Conservation (phyloP, 2,797 vertebrate species). For the Nasua narica region DNA sequence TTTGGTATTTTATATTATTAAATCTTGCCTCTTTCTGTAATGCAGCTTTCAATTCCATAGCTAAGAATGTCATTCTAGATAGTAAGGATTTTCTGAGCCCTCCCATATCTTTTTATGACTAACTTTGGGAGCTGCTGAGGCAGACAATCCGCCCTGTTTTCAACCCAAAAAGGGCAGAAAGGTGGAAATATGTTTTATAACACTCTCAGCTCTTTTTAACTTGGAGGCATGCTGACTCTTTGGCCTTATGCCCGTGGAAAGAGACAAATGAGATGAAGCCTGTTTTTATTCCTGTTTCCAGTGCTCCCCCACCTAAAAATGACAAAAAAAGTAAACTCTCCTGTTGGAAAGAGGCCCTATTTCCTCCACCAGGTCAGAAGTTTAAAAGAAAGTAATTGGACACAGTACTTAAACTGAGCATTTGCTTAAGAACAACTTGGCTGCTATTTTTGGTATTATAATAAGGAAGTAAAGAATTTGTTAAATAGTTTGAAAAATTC, state of each 20-base stretch:
- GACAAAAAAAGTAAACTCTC: constrained; percentile 55
- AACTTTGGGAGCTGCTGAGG: constrained; percentile 52
- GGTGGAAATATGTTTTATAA: constrained; percentile 65
- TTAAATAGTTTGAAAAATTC: not conserved
- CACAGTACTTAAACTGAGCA: not conserved
- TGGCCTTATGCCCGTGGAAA: constrained; percentile 64
- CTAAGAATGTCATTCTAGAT: not conserved
- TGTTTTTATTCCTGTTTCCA: constrained; percentile 48
- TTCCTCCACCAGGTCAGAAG: constrained; percentile 67
- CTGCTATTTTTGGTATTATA: not conserved
- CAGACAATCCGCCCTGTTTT: constrained; percentile 46
- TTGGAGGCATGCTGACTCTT: constrained; percentile 72
- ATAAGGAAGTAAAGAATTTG: constrained; percentile 32
- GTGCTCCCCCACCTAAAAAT: not conserved
- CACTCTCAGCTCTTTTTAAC: constrained; percentile 64
- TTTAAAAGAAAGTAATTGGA: constrained; percentile 68
- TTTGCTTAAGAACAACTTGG: not conserved
- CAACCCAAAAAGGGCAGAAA: constrained; percentile 51
- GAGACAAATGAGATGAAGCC: constrained; percentile 66
- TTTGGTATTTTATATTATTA: not conserved
- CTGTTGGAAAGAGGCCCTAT: constrained; percentile 41
- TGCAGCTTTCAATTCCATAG: not conserved
- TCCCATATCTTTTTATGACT: constrained; percentile 40
- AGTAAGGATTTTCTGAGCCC: constrained; percentile 40
- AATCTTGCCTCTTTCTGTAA: constrained; percentile 41